Conservation (phyloP, 2,888 invertebrate genomes). For the Ceraclea dissimilis region DNA sequence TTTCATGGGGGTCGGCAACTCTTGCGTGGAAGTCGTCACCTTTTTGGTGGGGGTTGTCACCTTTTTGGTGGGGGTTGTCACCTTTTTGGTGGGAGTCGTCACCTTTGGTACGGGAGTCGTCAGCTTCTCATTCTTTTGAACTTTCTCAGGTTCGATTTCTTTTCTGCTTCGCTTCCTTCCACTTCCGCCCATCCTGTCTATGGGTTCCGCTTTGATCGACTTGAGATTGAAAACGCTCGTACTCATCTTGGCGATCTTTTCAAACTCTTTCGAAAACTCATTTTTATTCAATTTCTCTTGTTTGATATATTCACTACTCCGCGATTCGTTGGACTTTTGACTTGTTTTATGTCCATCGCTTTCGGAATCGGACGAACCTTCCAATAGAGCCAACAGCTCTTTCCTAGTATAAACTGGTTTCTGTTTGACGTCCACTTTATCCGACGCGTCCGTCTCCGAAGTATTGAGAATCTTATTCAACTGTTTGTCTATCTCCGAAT, state of each 20-base stretch:
- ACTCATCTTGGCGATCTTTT: background rate
- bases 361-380: conserved; percentile 14
- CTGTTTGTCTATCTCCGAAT: background rate
- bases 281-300: background rate
- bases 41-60: too few species aligned
- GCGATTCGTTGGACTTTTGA: background rate
- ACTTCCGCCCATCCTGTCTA: background rate
- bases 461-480: background rate
- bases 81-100: too few species aligned
- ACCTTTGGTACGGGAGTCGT: too few species aligned
- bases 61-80: too few species aligned
- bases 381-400: conserved; percentile 20
- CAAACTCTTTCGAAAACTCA: background rate
- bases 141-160: too few species aligned
- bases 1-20: too few species aligned
- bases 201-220: background rate
- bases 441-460: background rate
- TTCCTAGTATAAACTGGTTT: conserved; percentile 20
- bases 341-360: background rate
- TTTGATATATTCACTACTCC: background rate
- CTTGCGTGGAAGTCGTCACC: too few species aligned
- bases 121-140: too few species aligned
- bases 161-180: too few species aligned
- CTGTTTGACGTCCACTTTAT: background rate
- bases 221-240: background rate